Evolutionary conservation across 2,888 invertebrate genomes (phyloP).

Genomic region (Rhingia rostrata): DNA sequence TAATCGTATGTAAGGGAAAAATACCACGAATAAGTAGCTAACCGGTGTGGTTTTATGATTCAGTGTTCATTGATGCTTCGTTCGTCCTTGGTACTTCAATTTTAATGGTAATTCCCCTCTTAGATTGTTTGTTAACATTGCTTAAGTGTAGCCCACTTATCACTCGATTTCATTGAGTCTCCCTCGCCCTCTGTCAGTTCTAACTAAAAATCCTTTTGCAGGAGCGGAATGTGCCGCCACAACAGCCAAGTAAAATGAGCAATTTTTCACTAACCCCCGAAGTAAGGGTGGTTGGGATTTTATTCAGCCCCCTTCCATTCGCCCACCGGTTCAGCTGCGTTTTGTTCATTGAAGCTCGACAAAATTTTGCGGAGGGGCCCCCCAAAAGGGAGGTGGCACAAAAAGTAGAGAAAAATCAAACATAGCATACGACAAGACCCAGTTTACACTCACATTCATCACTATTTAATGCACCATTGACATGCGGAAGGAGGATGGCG

Average conservation of each 20-base stretch:
- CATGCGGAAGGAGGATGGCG: conserved; percentile 36
- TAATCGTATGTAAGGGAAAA: conserved; percentile 40
- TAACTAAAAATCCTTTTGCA: background rate
- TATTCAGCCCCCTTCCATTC: background rate
- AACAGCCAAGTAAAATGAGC: conserved; percentile 18
- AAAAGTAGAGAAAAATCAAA: conserved; percentile 38
- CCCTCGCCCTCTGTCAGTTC: background rate
- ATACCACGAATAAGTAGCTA: conserved; percentile 43
- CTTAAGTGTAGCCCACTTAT: conserved; percentile 56
- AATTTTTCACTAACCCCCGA: conserved; percentile 27
- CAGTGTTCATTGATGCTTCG: background rate
- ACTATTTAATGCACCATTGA: conserved; percentile 61
- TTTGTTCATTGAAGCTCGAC: no score
- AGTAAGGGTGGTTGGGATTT: no score
- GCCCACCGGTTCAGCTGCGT: no score
- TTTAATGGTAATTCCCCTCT: conserved; percentile 20
- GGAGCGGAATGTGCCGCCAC: conserved; percentile 5
- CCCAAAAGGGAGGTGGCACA: background rate
- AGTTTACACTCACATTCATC: conserved; percentile 56
- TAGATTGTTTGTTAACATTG: conserved; percentile 48
- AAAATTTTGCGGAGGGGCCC: no score
- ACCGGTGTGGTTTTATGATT: no score
- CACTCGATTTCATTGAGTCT: conserved; percentile 41
- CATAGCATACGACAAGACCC: conserved; percentile 25
- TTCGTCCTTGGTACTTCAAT: background rate